Evolutionary conservation across 2,888 invertebrate genomes (phyloP).

Genomic region (Linnaemya vulpina): DNA sequence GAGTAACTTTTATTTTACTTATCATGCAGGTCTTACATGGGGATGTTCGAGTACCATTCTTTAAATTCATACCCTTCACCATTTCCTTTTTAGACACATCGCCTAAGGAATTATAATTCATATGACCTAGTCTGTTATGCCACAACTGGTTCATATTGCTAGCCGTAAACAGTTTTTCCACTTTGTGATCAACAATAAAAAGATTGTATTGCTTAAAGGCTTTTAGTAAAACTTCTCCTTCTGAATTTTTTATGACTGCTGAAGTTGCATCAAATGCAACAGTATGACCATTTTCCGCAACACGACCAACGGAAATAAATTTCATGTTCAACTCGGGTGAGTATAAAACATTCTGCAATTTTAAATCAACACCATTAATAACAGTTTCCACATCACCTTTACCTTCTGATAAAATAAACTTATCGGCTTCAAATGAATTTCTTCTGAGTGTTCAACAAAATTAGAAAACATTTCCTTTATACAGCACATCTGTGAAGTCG

Average conservation of each 20-base stretch:
- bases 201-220: slow-evolving; percentile 25
- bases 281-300: slow-evolving; percentile 8
- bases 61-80: no score
- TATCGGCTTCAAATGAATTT: no score
- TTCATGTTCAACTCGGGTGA: slow-evolving; percentile 37
- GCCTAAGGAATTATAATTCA: no score
- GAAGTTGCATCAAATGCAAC: slow-evolving; percentile 11
- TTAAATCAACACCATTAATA: background rate
- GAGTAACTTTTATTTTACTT: no score
- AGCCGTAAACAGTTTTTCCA: background rate
- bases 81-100: no score
- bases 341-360: slow-evolving; percentile 41
- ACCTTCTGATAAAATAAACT: no score
- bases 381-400: background rate
- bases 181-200: background rate
- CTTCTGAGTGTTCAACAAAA: no score
- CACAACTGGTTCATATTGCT: background rate
- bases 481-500: background rate
- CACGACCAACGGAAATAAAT: slow-evolving; percentile 32
- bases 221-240: slow-evolving; percentile 13
- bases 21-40: no score
- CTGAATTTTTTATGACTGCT: background rate
- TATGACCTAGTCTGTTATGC: no score
- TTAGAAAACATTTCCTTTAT: no score
- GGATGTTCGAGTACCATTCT: no score